phyloP scores from a whole-genome alignment of 1,140 invertebrate species.

The Ceratina japonica region DNA sequence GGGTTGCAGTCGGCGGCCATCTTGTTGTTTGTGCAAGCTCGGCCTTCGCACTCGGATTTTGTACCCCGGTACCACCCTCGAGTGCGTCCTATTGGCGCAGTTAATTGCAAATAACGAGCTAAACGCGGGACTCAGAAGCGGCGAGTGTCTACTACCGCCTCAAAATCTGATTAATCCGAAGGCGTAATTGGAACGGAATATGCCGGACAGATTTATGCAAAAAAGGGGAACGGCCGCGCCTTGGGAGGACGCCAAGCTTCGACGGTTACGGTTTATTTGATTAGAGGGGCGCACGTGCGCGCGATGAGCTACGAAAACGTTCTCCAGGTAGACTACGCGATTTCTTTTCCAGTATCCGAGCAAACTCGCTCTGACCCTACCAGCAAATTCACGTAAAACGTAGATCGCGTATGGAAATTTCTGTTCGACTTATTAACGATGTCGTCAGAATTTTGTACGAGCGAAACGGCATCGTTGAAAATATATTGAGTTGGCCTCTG shows the following conservation, averaged over 20 bases:
- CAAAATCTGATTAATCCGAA: slow-evolving; percentile 51
- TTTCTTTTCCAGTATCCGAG: not conserved
- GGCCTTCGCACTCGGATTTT: slow-evolving; percentile 67
- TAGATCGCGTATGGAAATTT: too few species aligned
- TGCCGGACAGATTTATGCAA: slow-evolving; percentile 47
- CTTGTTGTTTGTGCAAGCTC: slow-evolving; percentile 78
- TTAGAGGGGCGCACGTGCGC: slow-evolving; percentile 37
- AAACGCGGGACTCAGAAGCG: slow-evolving; percentile 19
- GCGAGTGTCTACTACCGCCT: not conserved
- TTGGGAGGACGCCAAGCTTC: slow-evolving; percentile 47
- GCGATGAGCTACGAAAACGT: slow-evolving; percentile 8
- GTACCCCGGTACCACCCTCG: slow-evolving; percentile 50
- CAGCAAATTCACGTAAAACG: not conserved
- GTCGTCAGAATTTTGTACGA: too few species aligned
- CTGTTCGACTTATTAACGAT: too few species aligned
- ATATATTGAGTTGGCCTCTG: too few species aligned
- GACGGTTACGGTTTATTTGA: slow-evolving; percentile 42
- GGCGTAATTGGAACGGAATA: slow-evolving; percentile 55
- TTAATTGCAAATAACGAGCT: slow-evolving; percentile 61
- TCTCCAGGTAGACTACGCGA: slow-evolving; percentile 20
- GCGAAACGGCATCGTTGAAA: too few species aligned
- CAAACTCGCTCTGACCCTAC: not conserved
- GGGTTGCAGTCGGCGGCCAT: slow-evolving; percentile 69
- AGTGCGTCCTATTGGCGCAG: slow-evolving; percentile 49
- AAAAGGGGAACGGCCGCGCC: slow-evolving; percentile 21